Percentiles rank a stretch among this genome's conserved stretches.
phyloP scores from a whole-genome alignment of 92 coral and sea anemone species.

The Montipora capitata region DNA sequence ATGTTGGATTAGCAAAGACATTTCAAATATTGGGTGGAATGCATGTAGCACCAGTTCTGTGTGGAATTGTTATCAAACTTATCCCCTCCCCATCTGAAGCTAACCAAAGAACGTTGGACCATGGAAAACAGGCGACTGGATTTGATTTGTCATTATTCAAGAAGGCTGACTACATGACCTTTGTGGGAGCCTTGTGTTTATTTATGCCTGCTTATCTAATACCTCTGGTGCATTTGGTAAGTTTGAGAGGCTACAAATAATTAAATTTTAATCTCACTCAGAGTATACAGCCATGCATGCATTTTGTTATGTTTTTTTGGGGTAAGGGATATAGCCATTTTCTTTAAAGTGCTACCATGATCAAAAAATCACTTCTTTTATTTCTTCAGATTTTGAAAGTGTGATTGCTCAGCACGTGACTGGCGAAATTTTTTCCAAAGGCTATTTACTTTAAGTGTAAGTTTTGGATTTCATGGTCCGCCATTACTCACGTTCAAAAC shows the following conservation, averaged over 20 bases:
- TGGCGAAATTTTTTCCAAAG: no score
- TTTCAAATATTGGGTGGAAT: constrained; percentile 34
- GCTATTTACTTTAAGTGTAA: no score
- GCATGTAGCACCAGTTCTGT: constrained; percentile 8
- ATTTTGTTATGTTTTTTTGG: no score
- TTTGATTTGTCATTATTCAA: constrained; percentile 42
- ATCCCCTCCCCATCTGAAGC: background rate
- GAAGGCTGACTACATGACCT: constrained; percentile 16
- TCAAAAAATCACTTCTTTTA: no score
- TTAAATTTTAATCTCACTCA: no score
- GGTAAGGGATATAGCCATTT: no score
- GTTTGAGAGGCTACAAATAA: background rate
- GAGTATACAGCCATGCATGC: no score
- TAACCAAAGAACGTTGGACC: background rate
- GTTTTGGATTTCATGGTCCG: no score
- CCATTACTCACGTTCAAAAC: no score
- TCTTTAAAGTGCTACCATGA: no score
- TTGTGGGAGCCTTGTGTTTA: constrained; percentile 3
- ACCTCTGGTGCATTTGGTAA: constrained; percentile 54
- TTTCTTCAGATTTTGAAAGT: no score
- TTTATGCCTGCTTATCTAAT: constrained; percentile 28
- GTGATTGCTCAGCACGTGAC: no score
- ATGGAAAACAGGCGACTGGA: background rate
- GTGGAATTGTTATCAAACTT: constrained; percentile 10
- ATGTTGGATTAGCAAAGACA: constrained; percentile 13